Conservation (phyloP, 1,140 invertebrate species). For the fruit fly (Drosophila melanogaster) region Release_6_plus_ISO1_MT NC_004354.4:14456001-14456500, state of each 20-base stretch:
- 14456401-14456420: too few species aligned
- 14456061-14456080: background rate
- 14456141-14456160: slow-evolving; percentile 31
- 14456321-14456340: background rate
- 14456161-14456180: slow-evolving; percentile 3
- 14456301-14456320: background rate
- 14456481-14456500: background rate
- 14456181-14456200: slow-evolving; percentile 7
- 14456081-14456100: background rate
- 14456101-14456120: slow-evolving; percentile 15
- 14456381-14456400: too few species aligned
- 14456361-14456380: too few species aligned
- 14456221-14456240: background rate
- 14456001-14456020: slow-evolving; percentile 14
- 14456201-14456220: background rate
- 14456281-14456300: background rate
- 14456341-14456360: too few species aligned
- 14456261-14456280: background rate
- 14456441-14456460: background rate
- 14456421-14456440: too few species aligned
- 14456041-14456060: too few species aligned
- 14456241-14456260: slow-evolving; percentile 6
- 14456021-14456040: slow-evolving; percentile 2
- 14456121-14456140: slow-evolving; percentile 25
- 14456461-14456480: background rate